A percentile compares a stretch with the other conserved stretches of the same genome.
Evolutionary conservation across 2,113 vertebrate genomes (phyloP).

Genomic region (Noturus placidus): DNA sequence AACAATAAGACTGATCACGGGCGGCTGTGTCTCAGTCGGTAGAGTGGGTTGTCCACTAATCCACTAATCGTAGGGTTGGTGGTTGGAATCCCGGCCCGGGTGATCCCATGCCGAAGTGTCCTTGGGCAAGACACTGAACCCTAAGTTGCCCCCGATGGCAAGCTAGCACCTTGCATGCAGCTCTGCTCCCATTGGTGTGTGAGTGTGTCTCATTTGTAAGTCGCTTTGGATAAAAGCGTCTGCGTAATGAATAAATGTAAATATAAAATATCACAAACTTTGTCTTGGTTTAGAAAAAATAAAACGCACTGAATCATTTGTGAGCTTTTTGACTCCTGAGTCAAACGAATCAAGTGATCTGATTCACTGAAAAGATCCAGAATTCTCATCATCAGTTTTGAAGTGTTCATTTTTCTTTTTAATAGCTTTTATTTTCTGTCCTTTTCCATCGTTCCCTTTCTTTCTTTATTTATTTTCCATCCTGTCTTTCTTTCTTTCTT

Average conservation of each 20-base stretch:
- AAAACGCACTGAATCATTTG: neutral
- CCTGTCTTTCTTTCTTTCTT: neutral
- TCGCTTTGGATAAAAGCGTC: too few species aligned
- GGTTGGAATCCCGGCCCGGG: too few species aligned
- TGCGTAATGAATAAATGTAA: too few species aligned
- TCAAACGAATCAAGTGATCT: neutral
- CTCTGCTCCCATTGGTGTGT: too few species aligned
- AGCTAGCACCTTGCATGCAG: too few species aligned
- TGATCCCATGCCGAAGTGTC: too few species aligned
- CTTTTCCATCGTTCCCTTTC: neutral
- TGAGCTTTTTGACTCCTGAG: neutral
- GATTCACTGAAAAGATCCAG: neutral
- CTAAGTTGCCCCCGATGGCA: too few species aligned
- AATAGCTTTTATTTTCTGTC: neutral
- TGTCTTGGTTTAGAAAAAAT: neutral
- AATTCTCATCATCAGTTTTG: neutral
- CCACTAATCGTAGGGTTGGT: too few species aligned
- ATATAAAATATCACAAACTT: neutral
- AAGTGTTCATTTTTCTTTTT: neutral
- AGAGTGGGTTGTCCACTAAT: too few species aligned
- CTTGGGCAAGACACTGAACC: too few species aligned
- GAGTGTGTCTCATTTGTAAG: too few species aligned
- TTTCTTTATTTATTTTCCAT: neutral
- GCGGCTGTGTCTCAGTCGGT: too few species aligned
- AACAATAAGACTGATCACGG: neutral